These are phyloP conservation scores for Saccopteryx leptura DNA, from an alignment of 2,113 vertebrate genomes.

Conservation along the genomic window DNA sequence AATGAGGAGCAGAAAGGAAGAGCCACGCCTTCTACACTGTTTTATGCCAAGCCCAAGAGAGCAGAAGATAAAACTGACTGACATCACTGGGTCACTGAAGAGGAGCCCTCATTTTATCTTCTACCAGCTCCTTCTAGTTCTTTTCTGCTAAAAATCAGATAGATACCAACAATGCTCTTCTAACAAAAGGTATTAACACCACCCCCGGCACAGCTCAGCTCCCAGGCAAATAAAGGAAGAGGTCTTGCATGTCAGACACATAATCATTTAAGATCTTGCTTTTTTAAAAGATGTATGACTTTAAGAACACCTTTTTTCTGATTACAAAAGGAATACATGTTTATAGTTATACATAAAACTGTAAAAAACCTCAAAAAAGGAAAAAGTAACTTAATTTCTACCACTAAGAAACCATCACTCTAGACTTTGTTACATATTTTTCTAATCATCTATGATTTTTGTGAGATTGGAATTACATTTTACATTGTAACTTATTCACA, in stretches of 20 bases:
- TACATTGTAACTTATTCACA: background rate
- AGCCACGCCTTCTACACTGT: background rate
- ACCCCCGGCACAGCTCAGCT: background rate
- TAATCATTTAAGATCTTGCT: background rate
- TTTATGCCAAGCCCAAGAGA: background rate
- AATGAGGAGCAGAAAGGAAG: constrained; percentile 57
- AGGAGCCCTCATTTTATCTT: constrained; percentile 20
- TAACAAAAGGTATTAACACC: background rate
- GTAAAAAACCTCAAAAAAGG: constrained; percentile 38
- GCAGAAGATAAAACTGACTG: constrained; percentile 18
- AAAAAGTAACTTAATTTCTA: constrained; percentile 25
- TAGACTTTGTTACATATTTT: constrained; percentile 47
- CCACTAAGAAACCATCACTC: constrained; percentile 21
- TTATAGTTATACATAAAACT: constrained; percentile 22
- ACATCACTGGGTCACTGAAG: background rate
- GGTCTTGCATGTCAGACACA: background rate
- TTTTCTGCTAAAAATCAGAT: constrained; percentile 49
- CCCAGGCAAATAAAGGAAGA: background rate
- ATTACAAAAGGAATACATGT: constrained; percentile 35
- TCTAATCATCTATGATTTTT: constrained; percentile 45
- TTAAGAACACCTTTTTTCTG: constrained; percentile 34
- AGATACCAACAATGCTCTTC: constrained; percentile 13
- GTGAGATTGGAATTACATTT: constrained; percentile 22
- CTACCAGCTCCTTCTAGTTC: constrained; percentile 33
- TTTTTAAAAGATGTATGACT: constrained; percentile 28